Conservation (phyloP, 2,888 invertebrate species). For the Nomada lathburiana region DNA sequence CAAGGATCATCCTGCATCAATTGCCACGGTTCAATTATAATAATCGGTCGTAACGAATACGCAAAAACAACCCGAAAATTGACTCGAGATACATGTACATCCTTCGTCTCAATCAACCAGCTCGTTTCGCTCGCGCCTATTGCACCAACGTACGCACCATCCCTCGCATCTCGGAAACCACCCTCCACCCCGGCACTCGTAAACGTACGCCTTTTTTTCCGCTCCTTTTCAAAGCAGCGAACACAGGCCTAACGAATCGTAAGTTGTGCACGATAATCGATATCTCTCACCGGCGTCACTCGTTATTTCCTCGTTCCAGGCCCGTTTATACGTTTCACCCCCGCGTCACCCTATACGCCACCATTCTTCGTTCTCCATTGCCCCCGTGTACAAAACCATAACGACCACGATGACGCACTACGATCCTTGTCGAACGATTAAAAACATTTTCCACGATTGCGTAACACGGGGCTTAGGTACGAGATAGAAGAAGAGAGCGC, state of each 20-base stretch:
- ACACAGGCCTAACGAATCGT: conserved; percentile 43
- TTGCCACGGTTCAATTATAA: no score
- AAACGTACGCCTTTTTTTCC: not conserved
- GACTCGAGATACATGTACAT: not conserved
- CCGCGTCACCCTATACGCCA: not conserved
- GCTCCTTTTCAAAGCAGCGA: not conserved
- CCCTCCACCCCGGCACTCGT: not conserved
- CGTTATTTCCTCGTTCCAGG: conserved; percentile 23
- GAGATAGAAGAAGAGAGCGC: not conserved
- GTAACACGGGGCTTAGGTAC: not conserved
- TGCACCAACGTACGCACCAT: not conserved
- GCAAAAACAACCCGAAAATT: not conserved
- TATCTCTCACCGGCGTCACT: conserved; percentile 24
- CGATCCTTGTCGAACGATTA: conserved; percentile 11
- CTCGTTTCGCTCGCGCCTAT: conserved; percentile 6
- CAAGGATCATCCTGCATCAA: no score
- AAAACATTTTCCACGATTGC: conserved; percentile 26
- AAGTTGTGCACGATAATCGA: conserved; percentile 50
- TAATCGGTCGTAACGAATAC: no score
- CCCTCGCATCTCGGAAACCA: not conserved
- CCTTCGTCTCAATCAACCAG: not conserved
- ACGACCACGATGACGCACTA: not conserved
- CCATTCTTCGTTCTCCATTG: no score
- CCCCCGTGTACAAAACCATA: not conserved
- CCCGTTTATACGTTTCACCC: conserved; percentile 1